Conservation (phyloP, 2,113 vertebrate genomes). For the Natator depressus region DNA sequence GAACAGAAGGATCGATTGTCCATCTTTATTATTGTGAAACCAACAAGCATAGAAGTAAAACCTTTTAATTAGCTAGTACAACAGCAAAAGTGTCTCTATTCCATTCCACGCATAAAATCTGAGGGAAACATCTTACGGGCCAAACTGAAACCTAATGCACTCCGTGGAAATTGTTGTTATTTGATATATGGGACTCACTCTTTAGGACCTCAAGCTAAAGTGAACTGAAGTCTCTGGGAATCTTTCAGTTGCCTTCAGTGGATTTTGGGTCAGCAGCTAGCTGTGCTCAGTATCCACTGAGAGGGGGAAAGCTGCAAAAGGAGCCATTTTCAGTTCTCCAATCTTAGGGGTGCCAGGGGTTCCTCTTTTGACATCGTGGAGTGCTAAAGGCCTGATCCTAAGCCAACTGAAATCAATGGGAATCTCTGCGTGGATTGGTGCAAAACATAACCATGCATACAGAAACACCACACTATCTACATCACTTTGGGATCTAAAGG, state of each 20-base stretch:
- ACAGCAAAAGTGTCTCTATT: accelerated
- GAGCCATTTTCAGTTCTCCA: background rate
- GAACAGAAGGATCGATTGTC: background rate
- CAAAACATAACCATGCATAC: background rate
- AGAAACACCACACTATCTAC: background rate
- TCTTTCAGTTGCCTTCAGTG: background rate
- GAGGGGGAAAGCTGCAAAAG: background rate
- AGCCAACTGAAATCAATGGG: constrained; percentile 33
- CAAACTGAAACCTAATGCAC: background rate
- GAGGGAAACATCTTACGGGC: background rate
- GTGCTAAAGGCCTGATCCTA: constrained; percentile 28
- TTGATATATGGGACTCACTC: background rate
- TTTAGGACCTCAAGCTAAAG: background rate
- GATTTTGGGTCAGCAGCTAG: background rate
- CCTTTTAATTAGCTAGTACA: background rate
- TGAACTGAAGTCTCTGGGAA: background rate
- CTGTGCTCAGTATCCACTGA: background rate
- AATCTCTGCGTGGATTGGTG: background rate
- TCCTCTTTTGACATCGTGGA: background rate
- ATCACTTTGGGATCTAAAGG: constrained; percentile 43
- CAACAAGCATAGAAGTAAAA: accelerated
- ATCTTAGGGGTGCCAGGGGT: background rate
- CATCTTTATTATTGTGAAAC: background rate
- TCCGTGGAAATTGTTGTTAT: background rate
- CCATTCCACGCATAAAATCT: background rate